A percentile compares a stretch with the other conserved stretches of the same genome.
phyloP scores from a whole-genome alignment of 2,797 vertebrate genomes.

The Helicolenus hilgendorfi region DNA sequence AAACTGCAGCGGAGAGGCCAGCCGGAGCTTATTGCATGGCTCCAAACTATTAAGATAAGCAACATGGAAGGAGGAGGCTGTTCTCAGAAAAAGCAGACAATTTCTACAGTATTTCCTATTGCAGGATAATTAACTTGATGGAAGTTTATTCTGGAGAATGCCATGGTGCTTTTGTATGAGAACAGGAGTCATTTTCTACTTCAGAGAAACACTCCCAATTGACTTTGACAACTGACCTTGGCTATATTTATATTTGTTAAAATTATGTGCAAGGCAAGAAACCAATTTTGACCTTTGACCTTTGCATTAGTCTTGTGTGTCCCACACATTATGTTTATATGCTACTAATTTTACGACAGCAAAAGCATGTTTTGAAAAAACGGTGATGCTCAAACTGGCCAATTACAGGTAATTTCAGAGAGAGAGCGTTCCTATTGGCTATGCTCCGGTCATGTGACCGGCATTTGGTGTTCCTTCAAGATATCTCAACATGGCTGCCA shows the following conservation, averaged over 20 bases:
- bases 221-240: neutral
- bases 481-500: too few relatives aligned
- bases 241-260: neutral
- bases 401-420: too few relatives aligned
- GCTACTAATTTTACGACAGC: neutral
- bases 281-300: constrained; percentile 10
- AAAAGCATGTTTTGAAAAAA: neutral
- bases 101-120: constrained; percentile 53
- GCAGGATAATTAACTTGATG: constrained; percentile 60
- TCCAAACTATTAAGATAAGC: constrained; percentile 63
- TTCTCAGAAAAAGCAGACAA: constrained; percentile 42
- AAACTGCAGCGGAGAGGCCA: constrained; percentile 53
- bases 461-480: too few relatives aligned
- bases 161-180: constrained; percentile 8
- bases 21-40: constrained; percentile 40
- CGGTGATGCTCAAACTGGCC: neutral
- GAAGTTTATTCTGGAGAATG: constrained; percentile 24
- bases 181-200: constrained; percentile 29
- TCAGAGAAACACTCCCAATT: constrained; percentile 1
- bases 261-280: neutral
- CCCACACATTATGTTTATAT: neutral
- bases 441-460: too few relatives aligned
- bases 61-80: constrained; percentile 8
- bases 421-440: too few relatives aligned
- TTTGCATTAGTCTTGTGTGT: neutral